phyloP scores from a whole-genome alignment of 2,113 vertebrate species.

The Microcebus tavaratra region DNA sequence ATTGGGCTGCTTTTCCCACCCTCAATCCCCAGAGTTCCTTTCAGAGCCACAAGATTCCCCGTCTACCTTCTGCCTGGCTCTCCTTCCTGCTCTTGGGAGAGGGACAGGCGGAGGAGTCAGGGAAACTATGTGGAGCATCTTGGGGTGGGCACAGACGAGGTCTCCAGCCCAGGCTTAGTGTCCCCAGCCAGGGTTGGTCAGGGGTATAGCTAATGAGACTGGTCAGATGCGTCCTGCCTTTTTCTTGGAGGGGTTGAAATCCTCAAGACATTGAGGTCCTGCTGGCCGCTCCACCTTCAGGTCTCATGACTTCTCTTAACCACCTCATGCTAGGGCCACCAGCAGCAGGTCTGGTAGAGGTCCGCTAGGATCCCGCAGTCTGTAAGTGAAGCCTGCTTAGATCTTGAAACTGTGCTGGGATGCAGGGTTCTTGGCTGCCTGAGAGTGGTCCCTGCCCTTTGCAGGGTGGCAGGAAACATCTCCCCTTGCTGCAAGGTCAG shows the following conservation, averaged over 20 bases:
- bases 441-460: not conserved
- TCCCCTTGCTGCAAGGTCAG: not conserved
- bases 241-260: not conserved
- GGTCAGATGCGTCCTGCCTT: not conserved
- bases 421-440: not conserved
- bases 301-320: not conserved
- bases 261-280: not conserved
- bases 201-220: not conserved
- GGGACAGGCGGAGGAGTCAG: too few relatives aligned
- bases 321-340: not conserved
- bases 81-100: not conserved
- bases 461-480: not conserved
- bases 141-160: not conserved
- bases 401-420: not conserved
- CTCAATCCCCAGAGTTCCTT: not conserved
- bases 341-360: not conserved
- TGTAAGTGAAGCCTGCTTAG: not conserved
- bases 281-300: not conserved
- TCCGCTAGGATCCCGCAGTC: not conserved
- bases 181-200: not conserved
- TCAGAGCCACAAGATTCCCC: accelerated
- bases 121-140: not conserved
- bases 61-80: not conserved
- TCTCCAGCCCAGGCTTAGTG: not conserved
- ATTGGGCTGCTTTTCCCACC: not conserved